These are phyloP conservation scores for Rhynchonema sp. DNA, from an alignment of 2,888 invertebrate species.

Conservation along the genomic window DNA sequence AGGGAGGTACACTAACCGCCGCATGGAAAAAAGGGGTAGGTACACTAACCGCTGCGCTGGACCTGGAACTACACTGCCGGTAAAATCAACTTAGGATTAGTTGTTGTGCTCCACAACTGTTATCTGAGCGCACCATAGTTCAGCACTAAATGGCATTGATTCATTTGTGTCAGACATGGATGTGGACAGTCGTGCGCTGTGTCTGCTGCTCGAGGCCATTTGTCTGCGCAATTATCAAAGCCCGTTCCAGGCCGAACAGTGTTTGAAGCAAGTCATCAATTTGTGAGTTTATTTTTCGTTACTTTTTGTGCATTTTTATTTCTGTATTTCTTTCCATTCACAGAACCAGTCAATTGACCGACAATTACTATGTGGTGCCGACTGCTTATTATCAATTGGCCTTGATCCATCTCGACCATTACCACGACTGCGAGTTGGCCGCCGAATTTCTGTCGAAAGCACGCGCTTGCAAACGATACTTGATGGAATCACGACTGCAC, in stretches of 20 bases:
- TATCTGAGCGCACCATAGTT: background rate
- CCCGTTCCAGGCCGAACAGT: conserved; percentile 54
- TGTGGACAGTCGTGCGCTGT: conserved; percentile 41
- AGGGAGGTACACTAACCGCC: too few relatives aligned
- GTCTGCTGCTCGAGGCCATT: conserved; percentile 58
- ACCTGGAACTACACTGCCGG: background rate
- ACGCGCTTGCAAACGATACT: conserved; percentile 28
- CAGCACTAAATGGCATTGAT: conserved; percentile 14
- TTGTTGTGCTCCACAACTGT: background rate
- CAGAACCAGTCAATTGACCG: conserved; percentile 43
- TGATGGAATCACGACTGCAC: conserved; percentile 23
- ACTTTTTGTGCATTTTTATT: background rate
- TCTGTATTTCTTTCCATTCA: conserved; percentile 4
- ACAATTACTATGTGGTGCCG: conserved; percentile 63
- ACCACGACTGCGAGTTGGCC: conserved; percentile 47
- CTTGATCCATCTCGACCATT: conserved; percentile 50
- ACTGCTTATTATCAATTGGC: conserved; percentile 69
- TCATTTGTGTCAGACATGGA: too few relatives aligned
- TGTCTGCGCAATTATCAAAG: conserved; percentile 58
- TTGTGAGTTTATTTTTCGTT: background rate
- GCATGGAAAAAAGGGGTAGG: too few relatives aligned
- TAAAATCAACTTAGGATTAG: background rate
- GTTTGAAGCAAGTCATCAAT: conserved; percentile 40
- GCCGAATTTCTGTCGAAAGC: conserved; percentile 54
- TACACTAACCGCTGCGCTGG: too few relatives aligned